Base-by-base conservation (phyloP, 2,113 vertebrate species). In the Gobiocypris rarus region DNA sequence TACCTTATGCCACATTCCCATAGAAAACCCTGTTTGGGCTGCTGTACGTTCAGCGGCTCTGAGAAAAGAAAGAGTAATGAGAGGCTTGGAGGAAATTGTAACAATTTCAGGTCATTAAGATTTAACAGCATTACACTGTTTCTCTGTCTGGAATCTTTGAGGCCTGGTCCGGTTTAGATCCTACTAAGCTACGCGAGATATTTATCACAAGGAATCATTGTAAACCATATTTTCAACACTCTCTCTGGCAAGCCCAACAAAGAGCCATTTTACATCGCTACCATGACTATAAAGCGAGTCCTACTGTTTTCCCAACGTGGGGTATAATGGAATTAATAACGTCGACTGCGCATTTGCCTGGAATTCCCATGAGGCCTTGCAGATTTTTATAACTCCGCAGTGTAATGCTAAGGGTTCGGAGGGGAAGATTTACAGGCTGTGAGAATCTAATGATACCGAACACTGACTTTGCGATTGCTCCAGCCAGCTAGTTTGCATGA, bases 261-360 rank as follows among this genome's bases (percentile, higher is more conserved):
- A 90, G 85, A 81, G 6, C 81, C 89, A 89, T 88, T 91, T 93
- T 91, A 91, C 89, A 90, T 86, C 83, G 76, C 84, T 77, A 85
- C 86, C 73, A 88, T 83, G 88, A 85, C 89, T 89, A 88, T 82
- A 88, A 84, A 92, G 26, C 75, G 90, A 88, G 87, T 90, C 92
- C 90, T 87, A 87, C 91, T 89, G 90, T 86, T 90, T 87, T 76
- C 92, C 75, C 91, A 89, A 88, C 86, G 84, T 92, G 92, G 88
- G 90, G 89, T 90, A 78, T 89, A 92, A 91, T 90, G 82, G 86
- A 92, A 93, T 94, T 92, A 93, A 92, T 90, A 92, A 89, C 65
- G 50, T 86, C 85, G 89, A 87, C 92, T 88, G 88, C 87, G 89
- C 86, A 84, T 92, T 92, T 91, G 81, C 83, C 71, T 69, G 70